These are phyloP conservation scores for Micropoecilia bifurca DNA, from an alignment of 2,797 vertebrate species.

Conservation along the genomic window DNA sequence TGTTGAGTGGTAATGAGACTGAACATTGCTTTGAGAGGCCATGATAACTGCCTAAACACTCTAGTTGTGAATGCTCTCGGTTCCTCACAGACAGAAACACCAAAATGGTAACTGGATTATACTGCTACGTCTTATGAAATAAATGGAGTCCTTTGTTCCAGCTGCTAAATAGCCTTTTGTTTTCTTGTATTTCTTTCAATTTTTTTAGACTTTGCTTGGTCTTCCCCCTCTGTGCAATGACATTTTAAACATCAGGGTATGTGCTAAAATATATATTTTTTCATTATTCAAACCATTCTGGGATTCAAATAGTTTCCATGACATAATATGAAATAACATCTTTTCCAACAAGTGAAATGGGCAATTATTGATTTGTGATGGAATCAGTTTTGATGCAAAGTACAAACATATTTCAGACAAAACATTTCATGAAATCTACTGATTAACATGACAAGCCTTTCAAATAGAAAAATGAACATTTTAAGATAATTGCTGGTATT, in stretches of 20 bases:
- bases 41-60: slow-evolving; percentile 66
- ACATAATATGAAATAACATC: not conserved
- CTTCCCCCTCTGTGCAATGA: slow-evolving; percentile 11
- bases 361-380: not conserved
- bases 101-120: slow-evolving; percentile 74
- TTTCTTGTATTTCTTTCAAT: slow-evolving; percentile 14
- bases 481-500: not conserved
- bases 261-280: not conserved
- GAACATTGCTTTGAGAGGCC: slow-evolving; percentile 69
- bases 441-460: not conserved
- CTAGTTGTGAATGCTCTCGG: slow-evolving; percentile 44
- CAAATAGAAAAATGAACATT: not conserved
- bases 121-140: slow-evolving; percentile 60
- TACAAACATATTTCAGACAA: not conserved
- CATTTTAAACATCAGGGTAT: not conserved
- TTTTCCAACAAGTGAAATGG: not conserved
- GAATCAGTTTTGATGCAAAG: not conserved
- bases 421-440: not conserved
- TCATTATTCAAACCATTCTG: not conserved
- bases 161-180: slow-evolving; percentile 41
- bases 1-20: slow-evolving; percentile 81
- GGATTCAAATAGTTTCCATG: not conserved
- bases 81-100: slow-evolving; percentile 61
- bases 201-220: slow-evolving; percentile 37
- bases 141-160: slow-evolving; percentile 64